Conservation (phyloP, 1,140 invertebrate genomes). For the Gryllus bimaculatus region DNA sequence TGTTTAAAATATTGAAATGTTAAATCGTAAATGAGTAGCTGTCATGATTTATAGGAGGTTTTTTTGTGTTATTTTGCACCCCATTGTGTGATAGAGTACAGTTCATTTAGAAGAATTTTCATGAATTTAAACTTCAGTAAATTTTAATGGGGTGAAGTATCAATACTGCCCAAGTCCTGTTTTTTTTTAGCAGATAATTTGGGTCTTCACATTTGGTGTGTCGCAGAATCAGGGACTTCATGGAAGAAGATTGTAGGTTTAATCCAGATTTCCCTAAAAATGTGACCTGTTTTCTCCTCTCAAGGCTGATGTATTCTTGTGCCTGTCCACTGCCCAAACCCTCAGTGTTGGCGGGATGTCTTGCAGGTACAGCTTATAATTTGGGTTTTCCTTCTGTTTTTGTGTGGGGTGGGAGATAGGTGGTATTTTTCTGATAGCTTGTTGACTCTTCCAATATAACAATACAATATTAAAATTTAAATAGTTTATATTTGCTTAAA, state of each 20-base stretch:
- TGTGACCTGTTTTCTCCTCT: neutral
- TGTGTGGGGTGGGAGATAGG: neutral
- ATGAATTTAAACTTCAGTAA: neutral
- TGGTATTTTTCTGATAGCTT: neutral
- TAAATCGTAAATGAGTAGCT: neutral
- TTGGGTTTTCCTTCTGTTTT: neutral
- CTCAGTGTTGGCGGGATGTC: constrained; percentile 22
- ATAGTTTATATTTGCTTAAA: neutral
- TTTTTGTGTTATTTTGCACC: neutral
- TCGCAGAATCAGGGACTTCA: neutral
- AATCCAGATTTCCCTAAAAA: neutral
- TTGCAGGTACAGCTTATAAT: constrained; percentile 14
- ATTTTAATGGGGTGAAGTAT: neutral
- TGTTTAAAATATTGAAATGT: no score
- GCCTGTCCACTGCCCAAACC: neutral
- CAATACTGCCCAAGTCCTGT: neutral
- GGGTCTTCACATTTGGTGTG: neutral
- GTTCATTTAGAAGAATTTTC: neutral
- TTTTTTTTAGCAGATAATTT: neutral
- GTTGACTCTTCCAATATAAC: neutral
- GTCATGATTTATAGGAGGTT: neutral
- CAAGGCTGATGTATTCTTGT: neutral
- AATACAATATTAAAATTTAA: neutral
- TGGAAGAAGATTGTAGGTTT: neutral
- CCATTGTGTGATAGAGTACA: no score